These are phyloP conservation scores for Bubo blakistoni DNA, from an alignment of 2,113 vertebrate genomes.

Conservation along the genomic window DNA sequence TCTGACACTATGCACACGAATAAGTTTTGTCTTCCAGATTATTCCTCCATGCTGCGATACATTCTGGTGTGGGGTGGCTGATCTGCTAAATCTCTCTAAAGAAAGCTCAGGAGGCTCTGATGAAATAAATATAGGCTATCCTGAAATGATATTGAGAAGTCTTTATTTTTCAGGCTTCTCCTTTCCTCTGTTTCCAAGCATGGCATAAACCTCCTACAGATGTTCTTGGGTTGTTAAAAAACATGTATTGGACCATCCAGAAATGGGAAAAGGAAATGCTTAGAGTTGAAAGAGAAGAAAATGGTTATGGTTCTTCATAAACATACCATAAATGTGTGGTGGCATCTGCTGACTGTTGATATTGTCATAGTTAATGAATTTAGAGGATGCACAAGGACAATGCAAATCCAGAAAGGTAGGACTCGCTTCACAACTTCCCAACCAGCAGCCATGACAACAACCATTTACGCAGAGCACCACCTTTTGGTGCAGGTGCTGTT, in stretches of 20 bases:
- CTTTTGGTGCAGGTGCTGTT: not conserved
- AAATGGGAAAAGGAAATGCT: not conserved
- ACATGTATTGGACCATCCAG: not conserved
- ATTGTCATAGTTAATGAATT: not conserved
- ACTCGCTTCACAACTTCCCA: not conserved
- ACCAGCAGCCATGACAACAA: not conserved
- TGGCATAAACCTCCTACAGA: not conserved
- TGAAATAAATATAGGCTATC: not conserved
- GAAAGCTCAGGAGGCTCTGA: not conserved
- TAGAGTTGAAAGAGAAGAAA: not conserved
- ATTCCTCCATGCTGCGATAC: not conserved
- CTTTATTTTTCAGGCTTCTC: not conserved
- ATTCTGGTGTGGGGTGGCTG: not conserved
- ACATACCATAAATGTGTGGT: fast-evolving
- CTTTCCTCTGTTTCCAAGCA: not conserved
- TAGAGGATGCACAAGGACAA: not conserved
- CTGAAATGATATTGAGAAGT: not conserved
- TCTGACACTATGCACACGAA: not conserved
- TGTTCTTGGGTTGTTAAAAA: not conserved
- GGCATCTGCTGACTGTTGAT: not conserved
- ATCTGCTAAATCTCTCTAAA: not conserved
- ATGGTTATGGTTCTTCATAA: not conserved
- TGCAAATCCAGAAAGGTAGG: fast-evolving
- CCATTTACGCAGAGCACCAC: not conserved
- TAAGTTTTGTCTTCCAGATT: not conserved